A percentile compares a stretch with the other conserved stretches of the same genome.
These are phyloP conservation scores for Gobio occitaniae DNA, from an alignment of 2,797 vertebrate genomes.

Conservation along the genomic window DNA sequence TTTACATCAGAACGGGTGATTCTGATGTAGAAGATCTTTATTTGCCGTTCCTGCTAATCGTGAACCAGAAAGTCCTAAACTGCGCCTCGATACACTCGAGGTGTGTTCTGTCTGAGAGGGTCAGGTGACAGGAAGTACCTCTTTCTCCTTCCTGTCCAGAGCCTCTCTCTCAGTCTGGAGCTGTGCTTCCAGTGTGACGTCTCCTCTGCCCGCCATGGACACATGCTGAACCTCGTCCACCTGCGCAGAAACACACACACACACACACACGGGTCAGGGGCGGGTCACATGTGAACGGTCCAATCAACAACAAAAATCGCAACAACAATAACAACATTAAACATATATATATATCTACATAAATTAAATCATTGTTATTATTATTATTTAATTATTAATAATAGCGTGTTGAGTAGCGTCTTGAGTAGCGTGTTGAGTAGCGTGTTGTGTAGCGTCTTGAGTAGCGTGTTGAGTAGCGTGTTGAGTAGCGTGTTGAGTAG, in stretches of 20 bases:
- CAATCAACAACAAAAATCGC: constrained; percentile 11
- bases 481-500: too few species aligned
- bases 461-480: too few species aligned
- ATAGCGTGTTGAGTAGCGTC: too few species aligned
- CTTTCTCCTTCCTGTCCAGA: constrained; percentile 96
- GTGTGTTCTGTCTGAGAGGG: not conserved
- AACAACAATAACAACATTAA: not conserved
- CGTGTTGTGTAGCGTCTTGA: too few species aligned
- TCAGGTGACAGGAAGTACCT: constrained; percentile 78
- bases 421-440: too few species aligned
- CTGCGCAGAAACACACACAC: constrained; percentile 65
- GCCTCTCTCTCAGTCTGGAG: constrained; percentile 95
- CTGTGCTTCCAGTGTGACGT: constrained; percentile 88
- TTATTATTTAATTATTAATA: too few species aligned
- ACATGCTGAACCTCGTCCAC: constrained; percentile 85
- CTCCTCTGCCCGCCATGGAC: constrained; percentile 75
- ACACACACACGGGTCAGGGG: not conserved
- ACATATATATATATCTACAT: not conserved
- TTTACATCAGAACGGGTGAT: too few species aligned
- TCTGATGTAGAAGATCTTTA: too few species aligned
- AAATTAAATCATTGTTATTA: too few species aligned
- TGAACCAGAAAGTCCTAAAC: not conserved
- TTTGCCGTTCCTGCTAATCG: too few species aligned
- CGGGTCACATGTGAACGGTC: too few species aligned
- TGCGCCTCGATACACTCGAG: not conserved